A percentile compares a stretch with the other conserved stretches of the same genome.
Evolutionary conservation across 2,797 vertebrate genomes (phyloP).

Genomic region (Botia almorhae): DNA sequence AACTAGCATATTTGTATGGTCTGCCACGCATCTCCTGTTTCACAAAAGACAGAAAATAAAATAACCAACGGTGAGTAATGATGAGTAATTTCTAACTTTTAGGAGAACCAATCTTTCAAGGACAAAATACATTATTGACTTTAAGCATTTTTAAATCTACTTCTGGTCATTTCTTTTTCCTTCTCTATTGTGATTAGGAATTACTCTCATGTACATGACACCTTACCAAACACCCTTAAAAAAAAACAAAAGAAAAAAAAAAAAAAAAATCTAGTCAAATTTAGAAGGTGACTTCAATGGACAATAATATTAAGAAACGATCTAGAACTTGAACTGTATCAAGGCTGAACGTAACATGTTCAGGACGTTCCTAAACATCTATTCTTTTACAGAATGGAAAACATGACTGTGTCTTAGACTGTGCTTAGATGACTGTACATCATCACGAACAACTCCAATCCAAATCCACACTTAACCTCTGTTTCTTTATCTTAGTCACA

Average conservation of each 20-base stretch:
- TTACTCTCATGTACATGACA: not conserved
- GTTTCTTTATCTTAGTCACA: constrained; percentile 26
- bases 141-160: not conserved
- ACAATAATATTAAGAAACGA: constrained; percentile 2
- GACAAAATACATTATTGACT: not conserved
- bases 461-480: not conserved
- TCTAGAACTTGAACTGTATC: not conserved
- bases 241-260: not conserved
- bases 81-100: not conserved
- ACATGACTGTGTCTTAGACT: not conserved
- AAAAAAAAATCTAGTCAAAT: not conserved
- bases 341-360: constrained; percentile 3
- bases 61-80: not conserved
- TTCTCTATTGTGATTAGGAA: not conserved
- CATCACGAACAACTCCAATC: constrained; percentile 14
- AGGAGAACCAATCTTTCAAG: not conserved
- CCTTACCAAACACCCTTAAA: not conserved
- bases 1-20: not conserved
- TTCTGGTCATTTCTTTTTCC: not conserved
- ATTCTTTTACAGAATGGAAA: constrained; percentile 31
- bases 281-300: not conserved
- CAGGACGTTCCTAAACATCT: constrained; percentile 22
- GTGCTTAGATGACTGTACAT: constrained; percentile 32
- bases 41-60: not conserved
- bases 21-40: not conserved